Base-by-base conservation (phyloP, 2,888 invertebrate species). In the Plagiodera versicolora region DNA sequence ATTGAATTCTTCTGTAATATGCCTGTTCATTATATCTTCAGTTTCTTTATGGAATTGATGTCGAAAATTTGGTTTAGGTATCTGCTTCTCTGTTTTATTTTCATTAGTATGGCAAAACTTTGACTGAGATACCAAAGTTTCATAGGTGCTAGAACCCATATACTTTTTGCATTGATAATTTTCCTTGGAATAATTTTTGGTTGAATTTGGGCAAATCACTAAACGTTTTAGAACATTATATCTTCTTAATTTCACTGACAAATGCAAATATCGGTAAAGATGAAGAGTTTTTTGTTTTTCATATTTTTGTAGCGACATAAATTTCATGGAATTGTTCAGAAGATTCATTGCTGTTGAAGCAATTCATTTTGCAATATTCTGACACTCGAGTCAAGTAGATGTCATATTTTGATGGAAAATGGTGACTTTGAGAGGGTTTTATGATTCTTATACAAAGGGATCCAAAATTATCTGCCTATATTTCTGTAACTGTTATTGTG, bases 1-100 rank as follows among this genome's bases (percentile, higher is more conserved):
- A 64, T 83, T 82, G 11, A 87, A 78, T 75, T 88, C 87, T 56
- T 79, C 75, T 67, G 82, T 81, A 66, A 85, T 83, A 75, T 87
- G 86, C 47, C 81, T 76, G 73, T 86, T 86, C 35, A 86, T 68
- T 16, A 77, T 78, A 16, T 75, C 75, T 75, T 86, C 85, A 9
- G 80, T 77, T 68, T 84, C 83, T 65, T 79, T 65, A 58, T 80
- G 76, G 68, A 81, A 82, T 45, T 74, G 58, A 52, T 76, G 75
- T 0, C 77, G 67, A 20, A 68, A 72, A 61, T 6, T 17, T 5
- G 35, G 17, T 16, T 50, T 50, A 8, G 14, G 39, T 20, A 20
- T 20, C 14, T 17, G 16, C 24, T 52, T 45, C 4, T 56, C 24
- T 18, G 16, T 24, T 11, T 30, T 2, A 11, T 10, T 19, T 18